Conservation (phyloP, 2,797 vertebrate species). For the Neosilurus mollespiculum region DNA sequence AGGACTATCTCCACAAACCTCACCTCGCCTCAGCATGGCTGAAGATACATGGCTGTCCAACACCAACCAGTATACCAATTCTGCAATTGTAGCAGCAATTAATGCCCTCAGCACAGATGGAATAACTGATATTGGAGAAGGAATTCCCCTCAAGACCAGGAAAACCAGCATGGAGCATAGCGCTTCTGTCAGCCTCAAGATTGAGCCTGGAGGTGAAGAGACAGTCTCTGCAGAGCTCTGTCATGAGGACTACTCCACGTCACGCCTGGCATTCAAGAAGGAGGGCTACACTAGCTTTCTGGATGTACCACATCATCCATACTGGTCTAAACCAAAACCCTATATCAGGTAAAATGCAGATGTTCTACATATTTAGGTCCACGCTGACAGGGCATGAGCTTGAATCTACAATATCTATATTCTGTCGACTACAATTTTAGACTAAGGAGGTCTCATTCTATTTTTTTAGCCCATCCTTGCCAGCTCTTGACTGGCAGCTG, state of each 20-base stretch:
- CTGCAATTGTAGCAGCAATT: slow-evolving; percentile 93
- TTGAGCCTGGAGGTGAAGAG: slow-evolving; percentile 85
- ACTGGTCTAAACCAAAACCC: slow-evolving; percentile 92
- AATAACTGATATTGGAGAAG: slow-evolving; percentile 83
- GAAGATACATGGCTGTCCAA: slow-evolving; percentile 90
- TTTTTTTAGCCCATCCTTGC: slow-evolving; percentile 84
- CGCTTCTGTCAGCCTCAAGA: slow-evolving; percentile 83
- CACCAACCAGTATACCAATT: slow-evolving; percentile 96
- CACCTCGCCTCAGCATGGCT: slow-evolving; percentile 87
- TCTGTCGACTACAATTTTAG: background rate
- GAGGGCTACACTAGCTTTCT: slow-evolving; percentile 87
- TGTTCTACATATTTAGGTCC: background rate
- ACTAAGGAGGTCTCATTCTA: background rate
- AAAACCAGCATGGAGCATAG: slow-evolving; percentile 83
- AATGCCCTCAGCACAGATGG: slow-evolving; percentile 94
- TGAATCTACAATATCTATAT: slow-evolving; percentile 4
- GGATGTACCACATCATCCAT: slow-evolving; percentile 88
- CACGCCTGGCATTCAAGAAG: slow-evolving; percentile 82
- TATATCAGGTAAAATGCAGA: slow-evolving; percentile 84
- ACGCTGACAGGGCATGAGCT: background rate
- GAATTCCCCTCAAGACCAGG: slow-evolving; percentile 88
- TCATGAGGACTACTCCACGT: slow-evolving; percentile 79
- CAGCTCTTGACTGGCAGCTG: slow-evolving; percentile 96
- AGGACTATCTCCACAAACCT: slow-evolving; percentile 83
- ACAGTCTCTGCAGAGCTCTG: slow-evolving; percentile 73